These are phyloP conservation scores for Argyra leucocephala DNA, from an alignment of 2,888 invertebrate genomes.

Conservation along the genomic window DNA sequence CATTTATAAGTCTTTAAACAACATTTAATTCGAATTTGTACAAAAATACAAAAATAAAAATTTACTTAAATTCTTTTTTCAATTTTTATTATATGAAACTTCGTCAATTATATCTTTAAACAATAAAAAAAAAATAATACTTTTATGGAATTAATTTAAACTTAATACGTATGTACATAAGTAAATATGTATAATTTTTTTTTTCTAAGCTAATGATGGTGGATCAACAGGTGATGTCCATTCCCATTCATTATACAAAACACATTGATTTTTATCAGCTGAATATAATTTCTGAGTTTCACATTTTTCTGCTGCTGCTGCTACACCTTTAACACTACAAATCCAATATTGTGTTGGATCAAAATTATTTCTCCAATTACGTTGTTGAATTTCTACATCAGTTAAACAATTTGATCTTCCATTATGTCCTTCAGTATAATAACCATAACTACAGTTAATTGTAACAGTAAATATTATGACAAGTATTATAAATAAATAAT, in stretches of 20 bases:
- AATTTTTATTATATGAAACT: too few relatives aligned
- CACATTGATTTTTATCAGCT: conserved; percentile 1
- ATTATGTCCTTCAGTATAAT: conserved; percentile 14
- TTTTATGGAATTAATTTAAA: too few relatives aligned
- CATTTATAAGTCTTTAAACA: too few relatives aligned
- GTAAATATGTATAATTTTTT: too few relatives aligned
- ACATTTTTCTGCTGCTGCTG: conserved; percentile 11
- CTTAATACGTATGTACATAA: too few relatives aligned
- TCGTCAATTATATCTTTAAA: too few relatives aligned
- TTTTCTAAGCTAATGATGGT: conserved; percentile 2
- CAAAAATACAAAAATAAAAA: too few relatives aligned
- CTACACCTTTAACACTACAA: neutral
- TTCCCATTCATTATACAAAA: conserved; percentile 14
- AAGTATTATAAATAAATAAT: neutral
- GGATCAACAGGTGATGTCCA: conserved; percentile 16
- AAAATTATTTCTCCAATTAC: conserved; percentile 17
- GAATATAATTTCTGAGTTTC: neutral
- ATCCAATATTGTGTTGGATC: conserved; percentile 18
- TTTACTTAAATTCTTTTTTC: too few relatives aligned
- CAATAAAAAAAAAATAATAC: too few relatives aligned
- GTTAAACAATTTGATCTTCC: conserved; percentile 16
- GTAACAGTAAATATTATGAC: neutral
- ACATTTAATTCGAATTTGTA: too few relatives aligned
- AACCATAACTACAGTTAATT: neutral
- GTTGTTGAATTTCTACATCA: conserved; percentile 8